Evolutionary conservation across 1,140 invertebrate species (phyloP).

Genomic region (Polypedilum vanderplanki): DNA sequence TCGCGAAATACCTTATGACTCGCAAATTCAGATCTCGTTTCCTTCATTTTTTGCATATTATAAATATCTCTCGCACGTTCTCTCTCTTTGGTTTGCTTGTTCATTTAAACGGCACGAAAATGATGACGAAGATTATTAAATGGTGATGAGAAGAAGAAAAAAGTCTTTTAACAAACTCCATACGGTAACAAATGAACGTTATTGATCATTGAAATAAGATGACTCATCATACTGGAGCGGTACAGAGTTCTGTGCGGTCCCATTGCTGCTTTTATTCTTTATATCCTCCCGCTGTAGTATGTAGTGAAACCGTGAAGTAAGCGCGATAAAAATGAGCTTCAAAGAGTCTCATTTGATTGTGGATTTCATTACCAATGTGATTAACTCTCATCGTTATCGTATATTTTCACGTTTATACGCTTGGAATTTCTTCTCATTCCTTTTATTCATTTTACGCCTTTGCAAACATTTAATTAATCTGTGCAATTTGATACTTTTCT

Average conservation of each 20-base stretch:
- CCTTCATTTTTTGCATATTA: no score
- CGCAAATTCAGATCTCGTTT: no score
- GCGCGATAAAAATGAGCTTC: neutral
- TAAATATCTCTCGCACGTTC: no score
- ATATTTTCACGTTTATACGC: neutral
- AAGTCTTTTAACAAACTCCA: neutral
- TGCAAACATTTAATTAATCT: slow-evolving; percentile 19
- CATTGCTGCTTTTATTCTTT: neutral
- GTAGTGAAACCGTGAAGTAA: neutral
- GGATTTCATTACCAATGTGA: slow-evolving; percentile 13
- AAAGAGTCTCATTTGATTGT: slow-evolving; percentile 15
- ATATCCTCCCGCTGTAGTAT: neutral
- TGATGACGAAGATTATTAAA: no score
- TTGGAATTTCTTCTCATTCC: neutral
- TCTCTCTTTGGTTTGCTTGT: no score
- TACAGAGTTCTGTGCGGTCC: neutral
- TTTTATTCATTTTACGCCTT: neutral
- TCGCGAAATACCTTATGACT: no score
- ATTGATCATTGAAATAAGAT: slow-evolving; percentile 19
- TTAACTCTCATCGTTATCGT: slow-evolving; percentile 10
- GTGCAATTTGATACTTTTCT: slow-evolving; percentile 11
- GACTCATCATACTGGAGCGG: neutral
- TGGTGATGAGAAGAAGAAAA: neutral
- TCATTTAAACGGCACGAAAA: no score
- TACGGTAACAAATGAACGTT: neutral